phyloP scores from a whole-genome alignment of 2,888 invertebrate species.

The Lacanobia oleracea region DNA sequence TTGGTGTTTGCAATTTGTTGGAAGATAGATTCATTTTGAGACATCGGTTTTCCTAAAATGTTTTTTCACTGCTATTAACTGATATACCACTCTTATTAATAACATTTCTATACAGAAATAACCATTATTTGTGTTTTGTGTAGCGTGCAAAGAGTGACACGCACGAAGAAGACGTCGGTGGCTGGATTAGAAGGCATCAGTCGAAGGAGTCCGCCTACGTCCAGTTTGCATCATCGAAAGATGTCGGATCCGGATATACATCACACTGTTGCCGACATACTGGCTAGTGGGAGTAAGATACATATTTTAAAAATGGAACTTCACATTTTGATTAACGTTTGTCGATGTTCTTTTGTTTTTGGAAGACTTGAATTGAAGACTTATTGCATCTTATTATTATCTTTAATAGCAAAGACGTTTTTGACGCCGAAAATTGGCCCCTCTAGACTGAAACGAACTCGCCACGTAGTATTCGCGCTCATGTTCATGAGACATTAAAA shows the following conservation, averaged over 20 bases:
- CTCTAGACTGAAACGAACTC: too few species aligned
- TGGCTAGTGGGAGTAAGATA: slow-evolving; percentile 82
- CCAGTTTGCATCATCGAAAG: slow-evolving; percentile 92
- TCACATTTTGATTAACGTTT: not conserved
- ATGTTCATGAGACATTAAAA: too few species aligned
- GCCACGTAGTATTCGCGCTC: too few species aligned
- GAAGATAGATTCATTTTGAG: too few species aligned
- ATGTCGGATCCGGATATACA: slow-evolving; percentile 97
- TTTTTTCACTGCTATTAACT: too few species aligned
- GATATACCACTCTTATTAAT: not conserved
- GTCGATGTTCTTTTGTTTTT: not conserved
- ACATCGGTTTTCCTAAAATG: too few species aligned
- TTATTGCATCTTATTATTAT: not conserved
- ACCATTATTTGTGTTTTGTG: slow-evolving; percentile 38
- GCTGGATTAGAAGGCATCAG: slow-evolving; percentile 92
- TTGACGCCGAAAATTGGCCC: too few species aligned
- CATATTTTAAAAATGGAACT: not conserved
- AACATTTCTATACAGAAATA: slow-evolving; percentile 43
- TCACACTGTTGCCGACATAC: slow-evolving; percentile 92
- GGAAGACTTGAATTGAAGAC: too few species aligned
- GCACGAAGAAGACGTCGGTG: slow-evolving; percentile 94
- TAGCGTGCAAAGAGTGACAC: slow-evolving; percentile 91
- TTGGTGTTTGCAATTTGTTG: too few species aligned
- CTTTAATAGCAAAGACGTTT: too few species aligned
- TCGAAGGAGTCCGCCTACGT: slow-evolving; percentile 90